Evolutionary conservation across 2,888 invertebrate species (phyloP).

Genomic region (Conomelus anceps): DNA sequence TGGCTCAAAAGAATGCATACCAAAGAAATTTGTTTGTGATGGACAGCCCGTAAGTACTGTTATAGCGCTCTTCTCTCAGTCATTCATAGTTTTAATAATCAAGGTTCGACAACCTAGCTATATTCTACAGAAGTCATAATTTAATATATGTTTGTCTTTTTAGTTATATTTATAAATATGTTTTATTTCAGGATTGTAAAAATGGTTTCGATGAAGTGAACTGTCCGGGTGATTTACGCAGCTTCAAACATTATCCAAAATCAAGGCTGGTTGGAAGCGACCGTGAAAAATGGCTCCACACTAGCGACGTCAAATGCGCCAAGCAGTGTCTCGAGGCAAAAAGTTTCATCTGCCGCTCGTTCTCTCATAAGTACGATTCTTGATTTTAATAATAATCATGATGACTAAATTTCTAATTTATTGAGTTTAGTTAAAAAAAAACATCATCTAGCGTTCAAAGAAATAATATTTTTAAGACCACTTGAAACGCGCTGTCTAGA

Average conservation of each 20-base stretch:
- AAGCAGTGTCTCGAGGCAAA: constrained; percentile 48
- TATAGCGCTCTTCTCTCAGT: too few species aligned
- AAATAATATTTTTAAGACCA: too few species aligned
- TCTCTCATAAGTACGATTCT: constrained; percentile 50
- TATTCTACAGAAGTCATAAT: too few species aligned
- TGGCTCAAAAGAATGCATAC: constrained; percentile 47
- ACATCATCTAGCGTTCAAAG: not conserved
- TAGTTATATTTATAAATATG: not conserved
- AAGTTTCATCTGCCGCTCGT: constrained; percentile 53
- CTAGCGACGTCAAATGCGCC: constrained; percentile 51
- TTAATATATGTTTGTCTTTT: not conserved
- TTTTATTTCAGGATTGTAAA: constrained; percentile 47
- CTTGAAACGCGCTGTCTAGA: too few species aligned
- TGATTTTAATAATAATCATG: not conserved
- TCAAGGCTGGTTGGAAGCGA: constrained; percentile 47
- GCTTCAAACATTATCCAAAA: constrained; percentile 43
- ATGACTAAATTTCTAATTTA: constrained; percentile 5
- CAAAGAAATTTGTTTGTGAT: constrained; percentile 51
- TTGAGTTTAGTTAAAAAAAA: not conserved
- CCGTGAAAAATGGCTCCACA: constrained; percentile 50
- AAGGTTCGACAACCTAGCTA: not conserved
- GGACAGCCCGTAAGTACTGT: constrained; percentile 45
- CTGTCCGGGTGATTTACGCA: constrained; percentile 45
- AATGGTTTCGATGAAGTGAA: constrained; percentile 51
- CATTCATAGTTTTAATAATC: too few species aligned